phyloP scores from a whole-genome alignment of 1,140 invertebrate genomes.

The Rhysida immarginata region DNA sequence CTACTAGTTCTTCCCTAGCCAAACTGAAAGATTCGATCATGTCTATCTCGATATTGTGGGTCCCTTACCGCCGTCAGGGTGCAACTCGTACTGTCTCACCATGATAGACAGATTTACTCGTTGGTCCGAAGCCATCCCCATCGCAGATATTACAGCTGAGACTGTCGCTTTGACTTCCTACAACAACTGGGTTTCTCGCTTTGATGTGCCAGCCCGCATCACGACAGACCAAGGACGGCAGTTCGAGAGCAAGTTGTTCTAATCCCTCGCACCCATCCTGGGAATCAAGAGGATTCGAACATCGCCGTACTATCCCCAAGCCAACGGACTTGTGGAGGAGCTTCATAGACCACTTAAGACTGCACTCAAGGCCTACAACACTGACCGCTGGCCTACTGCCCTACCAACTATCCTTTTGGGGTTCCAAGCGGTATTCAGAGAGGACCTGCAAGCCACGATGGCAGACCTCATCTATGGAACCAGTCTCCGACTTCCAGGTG shows the following conservation, averaged over 20 bases:
- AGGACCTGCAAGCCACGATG: too few species aligned
- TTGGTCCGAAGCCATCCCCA: conserved; percentile 16
- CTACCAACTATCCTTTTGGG: background rate
- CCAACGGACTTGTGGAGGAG: conserved; percentile 22
- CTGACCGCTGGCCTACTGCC: background rate
- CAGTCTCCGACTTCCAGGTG: background rate
- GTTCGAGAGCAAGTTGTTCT: conserved; percentile 22
- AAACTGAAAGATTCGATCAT: background rate
- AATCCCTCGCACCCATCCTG: conserved; percentile 3
- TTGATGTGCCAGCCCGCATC: conserved; percentile 22
- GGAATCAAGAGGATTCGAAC: conserved; percentile 16
- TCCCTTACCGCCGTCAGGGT: background rate
- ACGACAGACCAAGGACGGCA: conserved; percentile 30
- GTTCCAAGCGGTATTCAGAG: background rate
- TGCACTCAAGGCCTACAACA: conserved; percentile 7
- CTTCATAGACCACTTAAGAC: conserved; percentile 20
- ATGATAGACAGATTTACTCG: conserved; percentile 18
- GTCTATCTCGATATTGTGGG: background rate
- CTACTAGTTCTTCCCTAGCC: background rate
- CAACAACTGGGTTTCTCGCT: conserved; percentile 23
- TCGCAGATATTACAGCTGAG: conserved; percentile 15
- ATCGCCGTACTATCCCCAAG: conserved; percentile 21
- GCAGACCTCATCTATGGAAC: background rate
- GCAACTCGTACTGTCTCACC: background rate
- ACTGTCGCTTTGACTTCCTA: conserved; percentile 17